These are phyloP conservation scores for Brachionus sp. DNA, from an alignment of 1,140 invertebrate genomes.

Conservation along the genomic window DNA sequence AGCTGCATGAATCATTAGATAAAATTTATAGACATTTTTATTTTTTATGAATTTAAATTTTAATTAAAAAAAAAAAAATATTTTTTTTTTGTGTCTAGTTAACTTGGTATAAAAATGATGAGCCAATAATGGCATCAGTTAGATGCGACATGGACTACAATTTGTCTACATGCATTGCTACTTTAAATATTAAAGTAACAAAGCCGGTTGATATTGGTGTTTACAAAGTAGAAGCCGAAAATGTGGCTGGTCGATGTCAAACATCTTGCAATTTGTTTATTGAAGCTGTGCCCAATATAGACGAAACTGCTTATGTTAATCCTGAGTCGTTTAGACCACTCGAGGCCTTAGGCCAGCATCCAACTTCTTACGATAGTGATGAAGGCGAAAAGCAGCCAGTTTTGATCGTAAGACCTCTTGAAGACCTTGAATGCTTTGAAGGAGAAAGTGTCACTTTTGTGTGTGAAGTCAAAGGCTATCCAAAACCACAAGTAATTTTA, in stretches of 20 bases:
- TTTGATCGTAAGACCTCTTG: slow-evolving; percentile 36
- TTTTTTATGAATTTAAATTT: background rate
- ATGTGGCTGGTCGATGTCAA: slow-evolving; percentile 71
- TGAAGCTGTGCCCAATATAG: slow-evolving; percentile 55
- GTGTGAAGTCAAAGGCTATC: slow-evolving; percentile 53
- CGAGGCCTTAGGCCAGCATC: background rate
- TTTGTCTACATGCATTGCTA: slow-evolving; percentile 17
- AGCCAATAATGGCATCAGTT: slow-evolving; percentile 9
- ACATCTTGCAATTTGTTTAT: slow-evolving; percentile 62
- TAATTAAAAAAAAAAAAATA: background rate
- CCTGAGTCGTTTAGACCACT: slow-evolving; percentile 25
- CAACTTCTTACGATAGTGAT: slow-evolving; percentile 1
- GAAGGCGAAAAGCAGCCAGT: slow-evolving; percentile 39
- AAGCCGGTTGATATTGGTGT: slow-evolving; percentile 86
- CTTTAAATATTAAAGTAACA: slow-evolving; percentile 24
- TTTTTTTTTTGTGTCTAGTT: slow-evolving; percentile 34
- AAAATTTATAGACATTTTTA: slow-evolving; percentile 49
- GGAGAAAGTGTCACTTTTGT: slow-evolving; percentile 51
- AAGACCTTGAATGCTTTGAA: slow-evolving; percentile 48
- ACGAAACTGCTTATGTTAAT: slow-evolving; percentile 28
- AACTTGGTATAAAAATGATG: slow-evolving; percentile 43
- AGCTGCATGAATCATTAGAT: slow-evolving; percentile 58
- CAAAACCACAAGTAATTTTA: slow-evolving; percentile 55
- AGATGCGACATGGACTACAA: slow-evolving; percentile 36
- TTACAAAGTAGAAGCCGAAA: slow-evolving; percentile 93